Base-by-base conservation (phyloP, 2,888 invertebrate species). In the Rapana venosa region DNA sequence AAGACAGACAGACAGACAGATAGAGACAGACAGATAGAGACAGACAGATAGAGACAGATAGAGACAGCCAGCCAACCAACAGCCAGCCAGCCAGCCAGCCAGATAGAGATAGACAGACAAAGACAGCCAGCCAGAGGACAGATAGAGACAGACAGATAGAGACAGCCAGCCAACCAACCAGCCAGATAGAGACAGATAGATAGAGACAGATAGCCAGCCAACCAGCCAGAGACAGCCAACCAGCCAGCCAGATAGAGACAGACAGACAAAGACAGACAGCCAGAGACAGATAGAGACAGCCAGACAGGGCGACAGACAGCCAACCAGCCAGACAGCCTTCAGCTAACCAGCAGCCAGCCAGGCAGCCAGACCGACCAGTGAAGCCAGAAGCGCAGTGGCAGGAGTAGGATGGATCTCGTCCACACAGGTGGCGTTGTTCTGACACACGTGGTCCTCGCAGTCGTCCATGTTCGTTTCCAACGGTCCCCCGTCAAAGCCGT, bases 401-500 rank as follows among this genome's bases (percentile, higher is more conserved):
- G 93, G 97, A 97, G 99, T 99, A 47, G 98, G 97, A 96, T 98
- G 97, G 70, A 99, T 97, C 92, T 97, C 97, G 97, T 99, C 99
- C 58, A 98, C 96, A 95, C 99, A 99, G 30, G 98, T 98, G 32
- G 98, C 98, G 96, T 99, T 99, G 97, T 99, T 99, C 96, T 98
- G 97, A 96, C 99, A 99, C 94, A 97, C 97, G 96, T 98, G 97
- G 47, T 97, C 97, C 4, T 97, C 96, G 96, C 99, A 99, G 96
- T 99, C 99, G 96, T 99, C 98, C 92, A 99, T 98, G 97, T 99
- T 98, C 86, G 97, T 98, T 96, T 99, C 99, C 99, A 99, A 88
- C 99, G 97, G 90, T 98, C 97, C 26, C n/a, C 99, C 99, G 20
- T 98, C 98, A 97, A 98, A 99, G 22, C 99, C 99, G 20, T 98